Evolutionary conservation across 2,113 vertebrate genomes (phyloP).

Genomic region (Tachuris rubrigastra): DNA sequence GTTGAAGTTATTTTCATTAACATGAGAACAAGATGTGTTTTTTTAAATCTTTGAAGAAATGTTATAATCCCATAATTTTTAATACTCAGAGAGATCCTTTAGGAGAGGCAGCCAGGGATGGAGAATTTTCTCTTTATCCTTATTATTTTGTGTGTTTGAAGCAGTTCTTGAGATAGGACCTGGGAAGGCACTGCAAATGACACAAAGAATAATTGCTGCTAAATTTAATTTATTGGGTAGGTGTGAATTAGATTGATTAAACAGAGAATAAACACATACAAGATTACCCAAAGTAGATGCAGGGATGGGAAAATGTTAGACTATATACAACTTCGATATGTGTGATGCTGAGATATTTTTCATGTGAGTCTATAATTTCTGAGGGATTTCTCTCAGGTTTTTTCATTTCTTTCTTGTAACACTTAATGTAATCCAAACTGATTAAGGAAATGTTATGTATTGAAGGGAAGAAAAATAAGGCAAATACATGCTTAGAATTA

Average conservation of each 20-base stretch:
- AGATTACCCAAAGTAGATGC: background rate
- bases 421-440: slow-evolving; percentile 1
- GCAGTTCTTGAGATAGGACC: background rate
- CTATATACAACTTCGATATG: background rate
- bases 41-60: background rate
- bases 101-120: background rate
- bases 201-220: background rate
- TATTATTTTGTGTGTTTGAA: background rate
- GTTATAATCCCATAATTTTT: background rate
- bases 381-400: background rate
- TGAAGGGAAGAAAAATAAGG: background rate
- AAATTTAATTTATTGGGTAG: background rate
- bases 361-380: background rate
- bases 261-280: background rate
- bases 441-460: background rate
- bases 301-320: background rate
- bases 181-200: background rate
- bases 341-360: background rate
- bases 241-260: slow-evolving; percentile 15
- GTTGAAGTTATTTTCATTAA: background rate
- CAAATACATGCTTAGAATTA: background rate
- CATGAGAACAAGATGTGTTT: background rate
- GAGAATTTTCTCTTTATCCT: background rate
- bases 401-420: slow-evolving; percentile 3
- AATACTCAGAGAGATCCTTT: background rate